phyloP scores from a whole-genome alignment of 2,797 vertebrate species.

The Alfaro cultratus region DNA sequence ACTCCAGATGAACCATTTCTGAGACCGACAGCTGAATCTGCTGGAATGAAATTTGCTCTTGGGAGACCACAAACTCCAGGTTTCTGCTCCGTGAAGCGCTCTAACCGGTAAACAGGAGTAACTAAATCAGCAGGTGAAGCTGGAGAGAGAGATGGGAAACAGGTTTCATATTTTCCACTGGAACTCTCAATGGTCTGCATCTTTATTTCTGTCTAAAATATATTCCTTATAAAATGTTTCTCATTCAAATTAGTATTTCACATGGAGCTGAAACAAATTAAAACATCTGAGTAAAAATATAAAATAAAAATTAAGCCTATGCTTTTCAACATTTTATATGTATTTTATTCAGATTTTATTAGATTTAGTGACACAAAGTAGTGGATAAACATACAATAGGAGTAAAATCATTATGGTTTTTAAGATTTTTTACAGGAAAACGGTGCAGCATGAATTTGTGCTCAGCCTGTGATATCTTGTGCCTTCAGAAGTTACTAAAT shows the following conservation, averaged over 20 bases:
- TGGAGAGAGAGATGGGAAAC: neutral
- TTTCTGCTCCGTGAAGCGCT: conserved; percentile 20
- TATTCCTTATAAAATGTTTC: neutral
- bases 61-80: conserved; percentile 29
- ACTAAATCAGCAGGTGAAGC: neutral
- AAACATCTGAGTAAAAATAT: neutral
- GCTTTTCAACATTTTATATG: neutral
- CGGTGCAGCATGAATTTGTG: neutral
- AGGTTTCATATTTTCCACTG: neutral
- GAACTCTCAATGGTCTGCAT: neutral
- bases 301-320: neutral
- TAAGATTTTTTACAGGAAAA: neutral
- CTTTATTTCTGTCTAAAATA: neutral
- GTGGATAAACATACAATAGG: neutral
- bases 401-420: neutral
- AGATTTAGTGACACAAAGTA: neutral
- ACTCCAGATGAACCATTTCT: conserved; percentile 11
- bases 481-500: neutral
- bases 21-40: conserved; percentile 20
- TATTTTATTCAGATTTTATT: neutral
- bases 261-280: neutral
- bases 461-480: neutral
- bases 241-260: neutral
- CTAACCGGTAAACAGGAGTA: neutral
- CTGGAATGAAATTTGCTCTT: conserved; percentile 16